phyloP scores from a whole-genome alignment of 2,113 vertebrate genomes.

The Smithornis capensis region DNA sequence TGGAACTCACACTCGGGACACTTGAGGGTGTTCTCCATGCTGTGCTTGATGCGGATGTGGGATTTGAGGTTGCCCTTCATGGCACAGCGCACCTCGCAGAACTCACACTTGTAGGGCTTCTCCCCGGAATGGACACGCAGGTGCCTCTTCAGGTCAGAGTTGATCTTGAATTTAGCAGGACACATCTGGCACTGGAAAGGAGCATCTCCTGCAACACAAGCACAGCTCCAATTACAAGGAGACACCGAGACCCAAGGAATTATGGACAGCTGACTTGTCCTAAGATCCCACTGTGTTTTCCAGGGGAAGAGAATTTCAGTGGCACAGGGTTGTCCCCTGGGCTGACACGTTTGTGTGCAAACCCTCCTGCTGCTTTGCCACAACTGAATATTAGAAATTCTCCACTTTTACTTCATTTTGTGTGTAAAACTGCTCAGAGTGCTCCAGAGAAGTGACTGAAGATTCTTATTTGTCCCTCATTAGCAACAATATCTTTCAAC shows the following conservation, averaged over 20 bases:
- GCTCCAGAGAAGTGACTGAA: background rate
- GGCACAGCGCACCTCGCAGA: conserved; percentile 93
- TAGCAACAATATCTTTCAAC: background rate
- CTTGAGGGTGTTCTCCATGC: conserved; percentile 80
- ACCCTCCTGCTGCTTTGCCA: background rate
- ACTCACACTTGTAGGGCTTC: conserved; percentile 95
- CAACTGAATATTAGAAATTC: background rate
- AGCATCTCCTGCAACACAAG: conserved; percentile 77
- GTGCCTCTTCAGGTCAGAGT: conserved; percentile 97
- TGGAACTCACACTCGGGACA: conserved; percentile 90
- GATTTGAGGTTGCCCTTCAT: conserved; percentile 99
- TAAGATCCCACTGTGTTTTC: rapidly evolving
- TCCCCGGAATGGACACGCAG: conserved; percentile 94
- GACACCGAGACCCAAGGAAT: background rate
- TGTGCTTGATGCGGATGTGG: conserved; percentile 92
- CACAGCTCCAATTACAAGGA: background rate
- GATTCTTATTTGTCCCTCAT: background rate
- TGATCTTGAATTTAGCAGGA: conserved; percentile 98
- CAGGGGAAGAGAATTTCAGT: background rate
- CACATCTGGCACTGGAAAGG: conserved; percentile 97
- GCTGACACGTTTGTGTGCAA: background rate
- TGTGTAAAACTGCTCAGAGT: background rate
- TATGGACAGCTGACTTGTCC: rapidly evolving
- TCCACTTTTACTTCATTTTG: background rate
- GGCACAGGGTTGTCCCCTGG: background rate